Percentiles rank a stretch among this genome's conserved stretches.
phyloP scores from a whole-genome alignment of 2,888 invertebrate species.

The Diaprepes abbreviatus region DNA sequence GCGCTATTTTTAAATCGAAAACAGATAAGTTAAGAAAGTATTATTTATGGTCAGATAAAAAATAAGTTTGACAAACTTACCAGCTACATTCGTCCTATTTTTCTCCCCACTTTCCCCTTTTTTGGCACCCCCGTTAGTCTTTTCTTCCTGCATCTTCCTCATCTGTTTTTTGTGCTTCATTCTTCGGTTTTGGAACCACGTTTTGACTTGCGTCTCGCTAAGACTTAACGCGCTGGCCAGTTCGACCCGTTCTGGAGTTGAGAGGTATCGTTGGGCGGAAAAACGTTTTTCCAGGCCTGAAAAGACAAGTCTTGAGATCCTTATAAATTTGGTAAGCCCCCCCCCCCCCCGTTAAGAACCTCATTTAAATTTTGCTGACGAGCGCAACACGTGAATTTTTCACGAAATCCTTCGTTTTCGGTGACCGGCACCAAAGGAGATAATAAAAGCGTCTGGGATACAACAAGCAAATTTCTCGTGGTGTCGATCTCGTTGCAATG shows the following conservation, averaged over 20 bases:
- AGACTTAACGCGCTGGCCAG: slow-evolving; percentile 92
- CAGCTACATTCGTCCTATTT: neutral
- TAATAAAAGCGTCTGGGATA: too few relatives aligned
- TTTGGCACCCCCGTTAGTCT: slow-evolving; percentile 53
- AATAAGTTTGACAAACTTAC: too few relatives aligned
- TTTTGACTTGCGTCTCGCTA: slow-evolving; percentile 95
- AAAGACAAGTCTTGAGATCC: neutral
- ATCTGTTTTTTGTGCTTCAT: slow-evolving; percentile 97
- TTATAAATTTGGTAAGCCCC: too few relatives aligned
- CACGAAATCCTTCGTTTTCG: too few relatives aligned
- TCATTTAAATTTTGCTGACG: too few relatives aligned
- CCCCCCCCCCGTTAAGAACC: neutral
- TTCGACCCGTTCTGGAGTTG: slow-evolving; percentile 96
- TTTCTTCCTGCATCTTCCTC: slow-evolving; percentile 76
- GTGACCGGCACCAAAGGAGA: too few relatives aligned
- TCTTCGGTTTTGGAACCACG: slow-evolving; percentile 97
- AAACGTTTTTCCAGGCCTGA: slow-evolving; percentile 93
- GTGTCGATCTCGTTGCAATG: too few relatives aligned
- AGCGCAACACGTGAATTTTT: too few relatives aligned
- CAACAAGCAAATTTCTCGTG: too few relatives aligned
- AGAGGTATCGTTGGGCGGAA: slow-evolving; percentile 94
- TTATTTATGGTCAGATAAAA: too few relatives aligned
- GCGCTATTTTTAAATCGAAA: too few relatives aligned
- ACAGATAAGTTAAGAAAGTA: too few relatives aligned
- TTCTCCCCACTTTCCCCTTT: slow-evolving; percentile 37